Evolutionary conservation across 2,113 vertebrate genomes (phyloP).

Genomic region (Oreotragus oreotragus): DNA sequence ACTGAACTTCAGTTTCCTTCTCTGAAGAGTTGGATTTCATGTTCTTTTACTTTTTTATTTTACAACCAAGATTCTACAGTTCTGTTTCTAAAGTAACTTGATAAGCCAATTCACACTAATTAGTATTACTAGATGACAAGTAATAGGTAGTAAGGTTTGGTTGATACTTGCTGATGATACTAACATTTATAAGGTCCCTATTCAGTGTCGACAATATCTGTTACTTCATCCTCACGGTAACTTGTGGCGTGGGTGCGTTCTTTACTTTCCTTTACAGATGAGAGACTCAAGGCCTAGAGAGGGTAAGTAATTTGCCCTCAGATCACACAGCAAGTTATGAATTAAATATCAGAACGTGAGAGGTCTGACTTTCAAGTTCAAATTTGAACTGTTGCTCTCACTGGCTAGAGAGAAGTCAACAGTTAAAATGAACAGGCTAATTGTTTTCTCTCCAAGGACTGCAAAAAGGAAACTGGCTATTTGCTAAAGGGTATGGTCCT

Average conservation of each 20-base stretch:
- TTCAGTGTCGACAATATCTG: not conserved
- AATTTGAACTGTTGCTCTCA: not conserved
- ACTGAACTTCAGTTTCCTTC: not conserved
- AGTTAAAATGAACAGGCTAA: not conserved
- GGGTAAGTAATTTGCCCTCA: not conserved
- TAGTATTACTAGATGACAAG: not conserved
- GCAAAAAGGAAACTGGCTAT: not conserved
- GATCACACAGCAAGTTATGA: not conserved
- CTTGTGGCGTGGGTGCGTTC: not conserved
- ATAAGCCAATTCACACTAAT: not conserved
- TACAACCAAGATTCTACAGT: not conserved
- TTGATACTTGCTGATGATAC: not conserved
- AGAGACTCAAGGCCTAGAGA: not conserved
- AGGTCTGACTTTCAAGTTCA: not conserved
- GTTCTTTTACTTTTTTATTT: not conserved
- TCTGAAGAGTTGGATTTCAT: not conserved
- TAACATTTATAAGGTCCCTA: not conserved
- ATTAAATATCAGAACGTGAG: not conserved
- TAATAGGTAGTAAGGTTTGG: not conserved
- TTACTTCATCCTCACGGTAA: not conserved
- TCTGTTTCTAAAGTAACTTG: not conserved
- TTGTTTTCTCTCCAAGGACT: slow-evolving; percentile 2
- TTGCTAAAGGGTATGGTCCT: not conserved
- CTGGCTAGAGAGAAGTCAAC: not conserved
- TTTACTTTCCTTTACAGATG: not conserved